Evolutionary conservation across 2,113 vertebrate species (phyloP), one percentile per base, ranked within the genome.

Genomic region (Eira barbara): DNA sequence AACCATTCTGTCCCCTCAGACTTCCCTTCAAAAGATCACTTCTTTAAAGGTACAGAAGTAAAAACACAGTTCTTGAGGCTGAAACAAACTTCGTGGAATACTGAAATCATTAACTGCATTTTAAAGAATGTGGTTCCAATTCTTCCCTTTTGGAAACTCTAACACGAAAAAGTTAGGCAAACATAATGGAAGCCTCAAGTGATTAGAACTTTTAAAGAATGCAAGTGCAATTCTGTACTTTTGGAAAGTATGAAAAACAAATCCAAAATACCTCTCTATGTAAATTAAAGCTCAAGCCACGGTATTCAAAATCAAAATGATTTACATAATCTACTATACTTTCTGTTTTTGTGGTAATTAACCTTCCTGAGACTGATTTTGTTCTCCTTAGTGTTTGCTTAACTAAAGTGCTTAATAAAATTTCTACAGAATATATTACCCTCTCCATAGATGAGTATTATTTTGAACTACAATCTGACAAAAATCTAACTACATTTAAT

Each of bases 401-500:
- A 98, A 95, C 96, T 96, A 96, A 97, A 98, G 91, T 97, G 89
- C 97, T 97, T 98, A 98, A 98, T 98, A 98, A 98, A 98, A 97
- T 97, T 97, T 97, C 92, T 96, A 95, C 97, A 98, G 97, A 98
- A 98, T 98, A 97, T 97, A 98, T 98, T 98, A 98, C 89, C 80
- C 59, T 98, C 97, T 96, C 93, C 96, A 96, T 95, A 95, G 92
- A 97, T 97, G 97, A 98, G 94, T 97, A 97, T 97, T 98, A 98
- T 97, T 97, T 97, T 97, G 92, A 98, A 97, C 96, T 97, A 98
- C 95, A 97, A 97, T 97, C 97, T 97, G 95, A 96, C 96, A 98
- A 98, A 98, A 98, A 97, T 92, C 95, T 97, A 97, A 97, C 97
- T 98, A 97, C 76, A 94, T 97, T 97, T 98, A 98, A 98, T 98